Conservation (phyloP, 2,113 vertebrate genomes). For the Sarotherodon lohbergeri region DNA sequence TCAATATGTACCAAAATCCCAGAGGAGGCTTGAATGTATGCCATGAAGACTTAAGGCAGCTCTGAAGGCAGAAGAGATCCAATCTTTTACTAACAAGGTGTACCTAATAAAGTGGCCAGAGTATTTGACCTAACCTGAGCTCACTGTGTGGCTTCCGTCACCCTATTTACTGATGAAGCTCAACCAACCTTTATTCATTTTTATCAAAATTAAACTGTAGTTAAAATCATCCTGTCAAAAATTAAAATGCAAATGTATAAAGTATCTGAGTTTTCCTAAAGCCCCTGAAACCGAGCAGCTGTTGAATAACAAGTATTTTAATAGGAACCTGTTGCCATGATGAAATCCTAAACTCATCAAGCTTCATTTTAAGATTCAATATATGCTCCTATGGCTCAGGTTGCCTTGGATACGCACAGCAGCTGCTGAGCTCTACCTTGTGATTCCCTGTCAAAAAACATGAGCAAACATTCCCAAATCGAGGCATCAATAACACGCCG, state of each 20-base stretch:
- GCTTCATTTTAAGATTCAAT: neutral
- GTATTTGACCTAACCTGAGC: neutral
- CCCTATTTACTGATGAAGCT: neutral
- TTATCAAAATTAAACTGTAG: neutral
- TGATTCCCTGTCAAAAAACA: neutral
- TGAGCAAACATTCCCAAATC: neutral
- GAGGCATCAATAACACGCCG: neutral
- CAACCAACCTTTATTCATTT: neutral
- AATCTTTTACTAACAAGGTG: neutral
- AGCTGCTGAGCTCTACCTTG: neutral
- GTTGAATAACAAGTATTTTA: neutral
- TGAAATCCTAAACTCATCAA: neutral
- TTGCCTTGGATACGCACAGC: conserved; percentile 35
- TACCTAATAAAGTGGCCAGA: neutral
- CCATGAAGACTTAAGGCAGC: neutral
- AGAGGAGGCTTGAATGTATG: neutral
- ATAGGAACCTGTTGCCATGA: neutral
- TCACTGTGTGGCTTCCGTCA: neutral
- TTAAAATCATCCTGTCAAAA: neutral
- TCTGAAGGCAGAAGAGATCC: accelerated
- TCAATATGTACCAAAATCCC: neutral
- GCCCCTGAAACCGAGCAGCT: neutral
- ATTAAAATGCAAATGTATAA: neutral
- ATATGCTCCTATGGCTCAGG: neutral
- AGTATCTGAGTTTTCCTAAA: neutral